Conservation (phyloP, 2,888 invertebrate genomes). For the Diadegma fenestrale region DNA sequence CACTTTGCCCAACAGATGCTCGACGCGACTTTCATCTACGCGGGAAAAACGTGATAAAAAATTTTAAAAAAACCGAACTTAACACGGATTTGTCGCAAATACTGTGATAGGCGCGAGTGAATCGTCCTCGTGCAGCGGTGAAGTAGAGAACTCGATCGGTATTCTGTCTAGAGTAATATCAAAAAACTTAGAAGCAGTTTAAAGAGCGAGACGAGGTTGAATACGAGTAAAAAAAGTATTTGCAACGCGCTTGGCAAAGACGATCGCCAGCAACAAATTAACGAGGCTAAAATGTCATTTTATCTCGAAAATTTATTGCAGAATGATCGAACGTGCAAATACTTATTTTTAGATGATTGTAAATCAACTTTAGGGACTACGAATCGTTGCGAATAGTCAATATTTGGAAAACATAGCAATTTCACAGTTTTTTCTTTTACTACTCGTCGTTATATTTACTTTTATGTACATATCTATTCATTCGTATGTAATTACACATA, state of each 20-base stretch:
- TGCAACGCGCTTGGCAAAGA: background rate
- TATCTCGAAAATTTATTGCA: background rate
- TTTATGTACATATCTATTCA: slow-evolving; percentile 65
- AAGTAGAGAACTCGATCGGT: slow-evolving; percentile 15
- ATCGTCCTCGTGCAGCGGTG: background rate
- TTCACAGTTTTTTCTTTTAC: slow-evolving; percentile 53
- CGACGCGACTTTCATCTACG: slow-evolving; percentile 81
- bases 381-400: background rate
- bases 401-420: slow-evolving; percentile 17
- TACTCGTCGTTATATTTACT: slow-evolving; percentile 65
- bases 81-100: slow-evolving; percentile 28
- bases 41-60: slow-evolving; percentile 73
- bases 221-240: background rate
- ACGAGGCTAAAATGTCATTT: background rate
- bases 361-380: background rate
- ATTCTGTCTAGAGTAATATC: slow-evolving; percentile 13
- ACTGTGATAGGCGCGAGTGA: slow-evolving; percentile 55
- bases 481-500: slow-evolving; percentile 38
- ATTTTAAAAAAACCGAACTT: background rate
- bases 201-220: slow-evolving; percentile 6
- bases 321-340: background rate
- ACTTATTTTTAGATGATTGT: background rate
- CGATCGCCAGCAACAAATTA: background rate
- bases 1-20: slow-evolving; percentile 81
- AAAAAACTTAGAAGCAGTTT: slow-evolving; percentile 19